Conservation (phyloP, 2,113 vertebrate species). For the Myotis davidii region DNA sequence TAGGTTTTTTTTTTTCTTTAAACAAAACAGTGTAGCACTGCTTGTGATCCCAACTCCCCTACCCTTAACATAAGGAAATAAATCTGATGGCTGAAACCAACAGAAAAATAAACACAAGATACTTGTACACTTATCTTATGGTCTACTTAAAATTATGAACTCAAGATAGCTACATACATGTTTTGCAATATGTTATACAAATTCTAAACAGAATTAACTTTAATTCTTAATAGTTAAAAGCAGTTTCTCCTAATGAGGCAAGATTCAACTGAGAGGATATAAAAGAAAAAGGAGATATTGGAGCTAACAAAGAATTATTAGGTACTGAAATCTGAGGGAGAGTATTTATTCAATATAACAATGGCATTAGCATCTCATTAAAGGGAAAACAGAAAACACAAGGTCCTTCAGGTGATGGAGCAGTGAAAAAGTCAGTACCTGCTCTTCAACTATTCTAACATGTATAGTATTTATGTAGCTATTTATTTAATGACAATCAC, state of each 20-base stretch:
- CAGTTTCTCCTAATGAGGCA: not conserved
- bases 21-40: not conserved
- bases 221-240: not conserved
- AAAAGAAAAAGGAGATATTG: not conserved
- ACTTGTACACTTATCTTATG: not conserved
- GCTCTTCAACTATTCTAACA: not conserved
- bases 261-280: not conserved
- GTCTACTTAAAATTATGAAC: not conserved
- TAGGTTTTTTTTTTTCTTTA: conserved; percentile 2
- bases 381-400: conserved; percentile 4
- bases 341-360: not conserved
- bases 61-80: not conserved
- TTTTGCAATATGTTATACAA: not conserved
- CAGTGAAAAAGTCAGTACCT: not conserved
- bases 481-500: not conserved
- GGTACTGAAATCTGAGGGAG: not conserved
- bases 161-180: not conserved
- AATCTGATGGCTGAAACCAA: conserved; percentile 15
- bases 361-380: not conserved
- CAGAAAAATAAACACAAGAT: conserved; percentile 11
- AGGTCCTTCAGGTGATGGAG: not conserved
- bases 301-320: not conserved
- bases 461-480: not conserved
- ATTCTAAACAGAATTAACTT: not conserved
- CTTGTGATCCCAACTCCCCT: not conserved